Base-by-base conservation (phyloP, 2,113 vertebrate species). In the Cyanoderma ruficeps region DNA sequence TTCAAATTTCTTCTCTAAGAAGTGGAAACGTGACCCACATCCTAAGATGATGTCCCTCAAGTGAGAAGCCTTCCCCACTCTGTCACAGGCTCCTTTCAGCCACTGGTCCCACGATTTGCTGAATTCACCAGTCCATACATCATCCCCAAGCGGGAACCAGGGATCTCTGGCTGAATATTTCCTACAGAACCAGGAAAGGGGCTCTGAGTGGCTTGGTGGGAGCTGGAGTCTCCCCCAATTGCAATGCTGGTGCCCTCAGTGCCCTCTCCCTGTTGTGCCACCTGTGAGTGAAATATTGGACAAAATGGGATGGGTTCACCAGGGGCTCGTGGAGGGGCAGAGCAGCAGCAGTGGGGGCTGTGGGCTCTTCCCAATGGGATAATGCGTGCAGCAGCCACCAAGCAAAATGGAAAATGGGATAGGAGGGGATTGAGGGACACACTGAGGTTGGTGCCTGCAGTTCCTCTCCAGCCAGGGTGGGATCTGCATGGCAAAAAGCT, bases 401-500 rank as follows among this genome's bases (percentile, higher is more conserved):
- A 70, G 9, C 11, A 75, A 78, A 84, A 78, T 17, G 35, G 50
- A 71, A 88, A 87, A 60, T 6, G 33, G 71, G 55, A 46, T 35
- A 47, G 76, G n/a, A 83, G 2, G 9, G 25, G 28, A n/a, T 3
- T 5, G 6, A 35, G 21, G 46, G 53, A 84, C 55, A 49, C 47
- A 5, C 19, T 68, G 77, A 91, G n/a, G 22, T 6, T 67, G 39
- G 23, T 91, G 80, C 30, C 39, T 74, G 28, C 39, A 81, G n/a
- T 74, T 88, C 42, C n/a, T 71, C 50, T 49, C 42, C 64, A 83
- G 59, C 30, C 67, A 88, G 85, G 28, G 53, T 28, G 65, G 77
- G 74, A 84, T 93, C 75, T 55, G 59, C 27, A 9, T 28, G 44
- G 69, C 74, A 87, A 70, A 91, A 93, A 91, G 30, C 77, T 91